A percentile compares a stretch with the other conserved stretches of the same genome.
phyloP scores from a whole-genome alignment of 2,888 invertebrate genomes.

The Ceraclea dissimilis region DNA sequence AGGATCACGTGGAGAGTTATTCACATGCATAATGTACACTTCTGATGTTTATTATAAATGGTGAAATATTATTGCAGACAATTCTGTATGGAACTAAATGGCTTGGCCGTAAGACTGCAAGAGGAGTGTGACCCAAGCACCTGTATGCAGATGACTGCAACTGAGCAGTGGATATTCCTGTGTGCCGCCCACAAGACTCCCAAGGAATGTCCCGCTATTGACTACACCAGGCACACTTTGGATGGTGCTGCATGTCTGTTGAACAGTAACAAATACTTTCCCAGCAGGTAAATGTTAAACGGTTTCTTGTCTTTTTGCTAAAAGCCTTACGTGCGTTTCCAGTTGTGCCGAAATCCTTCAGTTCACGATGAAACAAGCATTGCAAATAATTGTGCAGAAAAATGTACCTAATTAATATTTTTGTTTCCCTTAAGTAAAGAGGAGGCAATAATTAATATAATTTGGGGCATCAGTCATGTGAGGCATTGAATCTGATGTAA shows the following conservation, averaged over 20 bases:
- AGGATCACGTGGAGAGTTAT: no score
- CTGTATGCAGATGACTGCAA: slow-evolving; percentile 99
- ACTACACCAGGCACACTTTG: slow-evolving; percentile 96
- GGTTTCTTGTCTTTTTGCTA: no score
- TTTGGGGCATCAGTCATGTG: no score
- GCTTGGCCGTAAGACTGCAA: slow-evolving; percentile 93
- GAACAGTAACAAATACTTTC: slow-evolving; percentile 99
- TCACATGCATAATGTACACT: no score
- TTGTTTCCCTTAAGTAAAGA: no score
- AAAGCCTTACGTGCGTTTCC: no score
- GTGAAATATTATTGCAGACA: slow-evolving; percentile 78
- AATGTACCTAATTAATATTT: no score
- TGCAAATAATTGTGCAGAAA: no score
- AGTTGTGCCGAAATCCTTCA: background rate
- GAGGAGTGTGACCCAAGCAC: slow-evolving; percentile 94
- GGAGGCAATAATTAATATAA: no score
- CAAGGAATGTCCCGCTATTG: slow-evolving; percentile 99
- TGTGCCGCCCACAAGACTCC: slow-evolving; percentile 99
- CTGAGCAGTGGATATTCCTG: slow-evolving; percentile 99
- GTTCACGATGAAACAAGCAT: no score
- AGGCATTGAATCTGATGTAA: no score
- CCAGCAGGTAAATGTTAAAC: slow-evolving; percentile 71
- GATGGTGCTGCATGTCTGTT: slow-evolving; percentile 98
- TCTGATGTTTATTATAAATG: no score
- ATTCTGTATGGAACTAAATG: slow-evolving; percentile 99